phyloP scores from a whole-genome alignment of 2,113 vertebrate genomes.

The Coturnix japonica region DNA sequence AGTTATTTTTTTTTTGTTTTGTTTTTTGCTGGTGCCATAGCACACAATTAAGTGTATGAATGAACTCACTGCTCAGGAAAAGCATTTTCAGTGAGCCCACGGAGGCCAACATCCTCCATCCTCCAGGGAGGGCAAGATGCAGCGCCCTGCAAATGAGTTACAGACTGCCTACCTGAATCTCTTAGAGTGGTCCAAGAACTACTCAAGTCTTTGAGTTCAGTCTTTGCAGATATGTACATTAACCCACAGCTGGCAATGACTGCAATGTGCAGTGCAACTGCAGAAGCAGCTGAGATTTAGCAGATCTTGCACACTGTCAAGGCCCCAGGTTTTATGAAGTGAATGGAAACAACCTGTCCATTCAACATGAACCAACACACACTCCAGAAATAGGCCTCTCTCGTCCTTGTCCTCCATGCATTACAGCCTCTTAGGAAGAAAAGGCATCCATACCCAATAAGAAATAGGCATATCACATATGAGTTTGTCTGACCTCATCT shows the following conservation, averaged over 20 bases:
- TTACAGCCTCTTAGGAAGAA: background rate
- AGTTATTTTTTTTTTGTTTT: background rate
- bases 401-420: background rate
- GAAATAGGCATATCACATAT: background rate
- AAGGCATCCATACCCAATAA: background rate
- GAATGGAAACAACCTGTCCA: background rate
- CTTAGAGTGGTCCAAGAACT: background rate
- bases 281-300: background rate
- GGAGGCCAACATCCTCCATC: background rate
- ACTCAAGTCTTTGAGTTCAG: background rate
- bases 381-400: background rate
- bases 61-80: background rate
- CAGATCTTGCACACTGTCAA: background rate
- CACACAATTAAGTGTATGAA: background rate
- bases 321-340: background rate
- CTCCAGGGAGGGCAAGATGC: background rate
- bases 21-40: background rate
- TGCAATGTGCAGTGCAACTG: background rate
- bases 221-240: no score
- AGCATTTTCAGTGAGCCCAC: background rate
- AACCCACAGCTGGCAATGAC: background rate
- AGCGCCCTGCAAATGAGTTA: background rate
- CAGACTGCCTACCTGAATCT: background rate
- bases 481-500: background rate
- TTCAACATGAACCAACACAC: background rate